phyloP scores from a whole-genome alignment of 2,113 vertebrate species.

The Hydropotes inermis region DNA sequence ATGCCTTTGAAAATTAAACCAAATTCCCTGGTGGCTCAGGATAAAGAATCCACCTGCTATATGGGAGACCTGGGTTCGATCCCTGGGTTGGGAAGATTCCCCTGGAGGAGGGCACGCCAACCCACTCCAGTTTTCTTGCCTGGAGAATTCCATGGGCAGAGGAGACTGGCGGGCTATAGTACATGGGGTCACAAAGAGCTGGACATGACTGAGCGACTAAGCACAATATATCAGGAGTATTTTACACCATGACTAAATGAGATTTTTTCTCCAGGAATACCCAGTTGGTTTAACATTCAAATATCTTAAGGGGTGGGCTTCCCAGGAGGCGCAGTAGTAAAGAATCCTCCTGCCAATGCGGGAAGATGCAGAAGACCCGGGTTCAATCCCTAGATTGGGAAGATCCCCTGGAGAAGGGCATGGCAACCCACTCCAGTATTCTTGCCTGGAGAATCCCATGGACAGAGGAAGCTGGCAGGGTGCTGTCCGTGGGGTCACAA shows the following conservation, averaged over 20 bases:
- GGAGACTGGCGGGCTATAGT: no score
- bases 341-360: background rate
- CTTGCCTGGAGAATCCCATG: background rate
- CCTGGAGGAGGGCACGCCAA: background rate
- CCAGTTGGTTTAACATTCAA: background rate
- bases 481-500: background rate
- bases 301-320: background rate
- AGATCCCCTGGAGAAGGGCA: background rate
- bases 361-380: background rate
- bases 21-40: background rate
- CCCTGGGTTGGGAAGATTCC: background rate
- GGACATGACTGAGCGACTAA: no score
- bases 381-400: background rate
- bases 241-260: background rate
- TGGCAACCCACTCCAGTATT: background rate
- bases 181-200: no score
- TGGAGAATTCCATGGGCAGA: background rate
- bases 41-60: background rate
- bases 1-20: background rate
- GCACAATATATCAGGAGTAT: background rate
- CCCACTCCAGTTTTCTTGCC: background rate
- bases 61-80: background rate
- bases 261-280: background rate
- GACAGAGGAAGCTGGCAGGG: background rate
- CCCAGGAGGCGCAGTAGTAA: background rate